phyloP scores from a whole-genome alignment of 2,888 invertebrate genomes.

The Priapulus caudatus region DNA sequence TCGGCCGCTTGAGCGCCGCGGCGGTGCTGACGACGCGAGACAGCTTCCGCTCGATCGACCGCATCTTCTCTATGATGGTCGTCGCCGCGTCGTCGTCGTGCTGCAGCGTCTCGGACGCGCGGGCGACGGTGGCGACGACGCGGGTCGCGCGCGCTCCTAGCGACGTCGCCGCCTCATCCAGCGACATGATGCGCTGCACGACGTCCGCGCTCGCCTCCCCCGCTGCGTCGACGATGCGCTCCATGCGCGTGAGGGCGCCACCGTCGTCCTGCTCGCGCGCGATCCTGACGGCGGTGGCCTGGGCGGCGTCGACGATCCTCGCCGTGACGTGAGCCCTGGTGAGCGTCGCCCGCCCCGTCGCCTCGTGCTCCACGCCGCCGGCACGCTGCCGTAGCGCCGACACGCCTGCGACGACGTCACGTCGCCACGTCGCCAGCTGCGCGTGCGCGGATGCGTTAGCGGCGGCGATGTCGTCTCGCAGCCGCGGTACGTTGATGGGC shows the following conservation, averaged over 20 bases:
- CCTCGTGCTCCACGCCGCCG: too few relatives aligned
- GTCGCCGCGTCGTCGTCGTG: background rate
- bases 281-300: background rate
- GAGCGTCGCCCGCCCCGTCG: background rate
- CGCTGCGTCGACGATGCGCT: background rate
- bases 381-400: too few relatives aligned
- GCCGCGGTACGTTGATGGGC: background rate
- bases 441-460: background rate
- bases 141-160: background rate
- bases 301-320: too few relatives aligned
- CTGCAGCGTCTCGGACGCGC: background rate
- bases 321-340: too few relatives aligned
- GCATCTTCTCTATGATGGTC: background rate
- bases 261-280: background rate
- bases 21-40: background rate
- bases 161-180: too few relatives aligned
- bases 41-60: background rate
- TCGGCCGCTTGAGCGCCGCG: background rate
- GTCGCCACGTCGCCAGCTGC: background rate
- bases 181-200: background rate
- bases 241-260: background rate
- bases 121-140: background rate
- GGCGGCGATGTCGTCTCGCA: background rate
- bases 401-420: too few relatives aligned
- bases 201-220: background rate